A percentile compares a stretch with the other conserved stretches of the same genome.
phyloP scores from a whole-genome alignment of 2,113 vertebrate species.

The Elephantulus edwardii region DNA sequence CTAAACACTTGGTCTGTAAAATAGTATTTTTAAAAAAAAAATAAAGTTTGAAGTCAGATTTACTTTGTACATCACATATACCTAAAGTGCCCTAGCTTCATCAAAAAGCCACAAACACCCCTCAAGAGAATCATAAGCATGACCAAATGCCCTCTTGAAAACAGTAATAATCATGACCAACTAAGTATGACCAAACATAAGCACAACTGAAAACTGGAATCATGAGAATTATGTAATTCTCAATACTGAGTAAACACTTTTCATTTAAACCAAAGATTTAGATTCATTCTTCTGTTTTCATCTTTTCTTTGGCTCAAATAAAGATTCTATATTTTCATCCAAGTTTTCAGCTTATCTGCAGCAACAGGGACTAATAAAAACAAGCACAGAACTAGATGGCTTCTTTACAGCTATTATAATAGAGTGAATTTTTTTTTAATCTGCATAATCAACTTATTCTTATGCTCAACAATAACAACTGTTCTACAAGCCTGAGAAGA shows the following conservation, averaged over 20 bases:
- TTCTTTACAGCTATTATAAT: slow-evolving; percentile 80
- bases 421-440: slow-evolving; percentile 78
- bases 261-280: slow-evolving; percentile 8
- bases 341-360: slow-evolving; percentile 69
- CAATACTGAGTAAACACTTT: neutral
- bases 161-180: neutral
- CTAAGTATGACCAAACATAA: neutral
- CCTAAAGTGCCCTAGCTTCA: neutral
- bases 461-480: slow-evolving; percentile 72
- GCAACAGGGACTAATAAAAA: slow-evolving; percentile 78
- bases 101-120: neutral
- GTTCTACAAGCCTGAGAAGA: slow-evolving; percentile 65
- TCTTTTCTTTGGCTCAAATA: slow-evolving; percentile 54
- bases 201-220: neutral
- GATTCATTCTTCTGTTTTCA: slow-evolving; percentile 57
- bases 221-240: neutral
- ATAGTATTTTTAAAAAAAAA: slow-evolving; percentile 1
- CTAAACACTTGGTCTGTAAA: neutral
- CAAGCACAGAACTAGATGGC: slow-evolving; percentile 79
- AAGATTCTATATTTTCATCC: slow-evolving; percentile 59
- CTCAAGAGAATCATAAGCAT: neutral
- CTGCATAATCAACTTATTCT: slow-evolving; percentile 81
- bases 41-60: neutral
- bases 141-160: neutral
- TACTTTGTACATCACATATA: neutral